Conservation (phyloP, 2,888 invertebrate genomes). For the Mythimna vitellina region DNA sequence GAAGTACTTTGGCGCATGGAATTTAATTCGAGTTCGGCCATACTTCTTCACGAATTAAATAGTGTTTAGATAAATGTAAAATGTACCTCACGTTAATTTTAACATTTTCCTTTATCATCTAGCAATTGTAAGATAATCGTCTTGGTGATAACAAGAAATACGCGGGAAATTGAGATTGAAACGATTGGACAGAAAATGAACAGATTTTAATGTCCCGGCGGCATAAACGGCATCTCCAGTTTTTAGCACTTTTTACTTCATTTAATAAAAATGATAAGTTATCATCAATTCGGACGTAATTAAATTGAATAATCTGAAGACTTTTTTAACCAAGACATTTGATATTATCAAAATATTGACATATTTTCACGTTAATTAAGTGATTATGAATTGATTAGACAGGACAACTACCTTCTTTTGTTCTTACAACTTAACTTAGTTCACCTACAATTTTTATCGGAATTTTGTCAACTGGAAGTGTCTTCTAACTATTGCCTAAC, state of each 20-base stretch:
- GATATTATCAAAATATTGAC: slow-evolving; percentile 34
- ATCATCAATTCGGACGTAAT: neutral
- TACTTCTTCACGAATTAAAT: neutral
- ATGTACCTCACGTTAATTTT: neutral
- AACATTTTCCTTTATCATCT: slow-evolving; percentile 5
- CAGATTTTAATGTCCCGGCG: neutral
- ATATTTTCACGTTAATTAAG: slow-evolving; percentile 16
- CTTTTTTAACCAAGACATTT: neutral
- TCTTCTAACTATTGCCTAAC: neutral
- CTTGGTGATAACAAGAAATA: slow-evolving; percentile 18
- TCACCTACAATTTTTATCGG: neutral
- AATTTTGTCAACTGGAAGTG: neutral
- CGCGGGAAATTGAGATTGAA: neutral
- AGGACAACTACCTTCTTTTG: neutral
- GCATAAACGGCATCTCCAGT: neutral
- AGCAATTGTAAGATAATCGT: neutral
- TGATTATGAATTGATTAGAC: slow-evolving; percentile 1
- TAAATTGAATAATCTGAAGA: slow-evolving; percentile 1
- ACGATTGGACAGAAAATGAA: slow-evolving; percentile 13
- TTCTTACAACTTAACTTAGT: neutral
- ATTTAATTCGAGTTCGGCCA: neutral
- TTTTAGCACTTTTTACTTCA: neutral
- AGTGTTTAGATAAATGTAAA: too few species aligned
- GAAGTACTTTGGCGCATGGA: too few species aligned
- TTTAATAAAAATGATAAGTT: neutral